A percentile compares a stretch with the other conserved stretches of the same genome.
phyloP scores from a whole-genome alignment of 2,113 vertebrate species.

The Takifugu bimaculatus region DNA sequence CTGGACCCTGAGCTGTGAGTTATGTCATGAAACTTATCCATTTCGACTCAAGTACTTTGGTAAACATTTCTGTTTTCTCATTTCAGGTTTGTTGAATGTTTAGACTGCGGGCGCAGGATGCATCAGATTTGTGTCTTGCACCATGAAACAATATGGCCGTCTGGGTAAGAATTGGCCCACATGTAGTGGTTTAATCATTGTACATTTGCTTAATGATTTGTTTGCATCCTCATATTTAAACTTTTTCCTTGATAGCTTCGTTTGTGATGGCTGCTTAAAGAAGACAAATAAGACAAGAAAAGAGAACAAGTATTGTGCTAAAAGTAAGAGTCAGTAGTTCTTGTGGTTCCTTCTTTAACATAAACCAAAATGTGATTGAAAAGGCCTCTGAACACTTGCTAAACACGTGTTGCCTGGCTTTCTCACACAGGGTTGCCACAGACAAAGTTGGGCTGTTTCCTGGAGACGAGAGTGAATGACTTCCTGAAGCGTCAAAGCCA shows the following conservation, averaged over 20 bases:
- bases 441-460: slow-evolving; percentile 86
- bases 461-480: slow-evolving; percentile 92
- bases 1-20: slow-evolving; percentile 98
- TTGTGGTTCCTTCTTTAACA: background rate
- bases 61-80: background rate
- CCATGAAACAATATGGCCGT: slow-evolving; percentile 94
- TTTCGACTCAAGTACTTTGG: background rate
- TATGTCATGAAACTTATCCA: background rate
- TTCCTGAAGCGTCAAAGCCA: slow-evolving; percentile 86
- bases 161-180: slow-evolving; percentile 76
- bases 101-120: slow-evolving; percentile 97
- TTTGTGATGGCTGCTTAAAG: slow-evolving; percentile 93
- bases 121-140: slow-evolving; percentile 98
- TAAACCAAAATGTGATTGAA: background rate
- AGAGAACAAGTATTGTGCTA: slow-evolving; percentile 97
- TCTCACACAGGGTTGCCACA: slow-evolving; percentile 83
- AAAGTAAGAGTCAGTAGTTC: slow-evolving; percentile 81
- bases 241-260: slow-evolving; percentile 75
- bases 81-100: slow-evolving; percentile 93
- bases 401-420: background rate
- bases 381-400: too few relatives aligned
- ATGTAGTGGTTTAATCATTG: background rate
- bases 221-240: background rate
- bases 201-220: background rate
- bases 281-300: slow-evolving; percentile 90